Conservation (phyloP, 1,140 invertebrate genomes). For the Hylaeus anthracinus region DNA sequence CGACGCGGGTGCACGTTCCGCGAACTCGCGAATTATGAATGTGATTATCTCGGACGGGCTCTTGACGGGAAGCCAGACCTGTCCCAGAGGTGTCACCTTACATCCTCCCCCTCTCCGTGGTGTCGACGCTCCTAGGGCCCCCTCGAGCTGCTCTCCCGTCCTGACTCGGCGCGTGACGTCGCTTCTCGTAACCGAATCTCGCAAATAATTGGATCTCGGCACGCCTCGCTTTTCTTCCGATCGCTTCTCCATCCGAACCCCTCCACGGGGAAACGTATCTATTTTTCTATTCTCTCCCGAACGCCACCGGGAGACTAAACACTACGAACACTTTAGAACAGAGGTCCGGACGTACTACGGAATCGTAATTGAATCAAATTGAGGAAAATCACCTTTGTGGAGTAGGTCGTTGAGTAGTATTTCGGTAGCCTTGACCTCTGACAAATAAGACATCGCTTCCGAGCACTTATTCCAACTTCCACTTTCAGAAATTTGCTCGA, state of each 20-base stretch:
- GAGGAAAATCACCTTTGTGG: no score
- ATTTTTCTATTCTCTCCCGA: no score
- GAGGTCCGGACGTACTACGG: no score
- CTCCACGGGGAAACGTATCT: no score
- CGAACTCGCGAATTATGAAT: slow-evolving; percentile 78
- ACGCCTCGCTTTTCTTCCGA: slow-evolving; percentile 27
- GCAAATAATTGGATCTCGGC: slow-evolving; percentile 65
- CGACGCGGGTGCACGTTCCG: slow-evolving; percentile 65
- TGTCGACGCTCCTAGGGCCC: slow-evolving; percentile 36
- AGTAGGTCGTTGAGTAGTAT: no score
- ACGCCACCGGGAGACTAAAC: not conserved
- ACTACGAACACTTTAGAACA: not conserved
- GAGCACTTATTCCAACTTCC: no score
- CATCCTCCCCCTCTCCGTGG: slow-evolving; percentile 63
- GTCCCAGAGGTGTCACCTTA: slow-evolving; percentile 77
- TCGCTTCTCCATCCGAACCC: not conserved
- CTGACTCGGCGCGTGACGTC: slow-evolving; percentile 51
- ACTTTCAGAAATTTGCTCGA: no score
- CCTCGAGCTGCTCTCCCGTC: slow-evolving; percentile 22
- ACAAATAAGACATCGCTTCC: no score
- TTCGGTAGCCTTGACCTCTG: no score
- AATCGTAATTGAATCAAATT: no score
- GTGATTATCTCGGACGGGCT: slow-evolving; percentile 76
- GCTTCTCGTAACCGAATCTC: slow-evolving; percentile 64
- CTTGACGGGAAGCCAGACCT: slow-evolving; percentile 74